Conservation (phyloP, 2,113 vertebrate genomes). For the Fulmarus glacialis region DNA sequence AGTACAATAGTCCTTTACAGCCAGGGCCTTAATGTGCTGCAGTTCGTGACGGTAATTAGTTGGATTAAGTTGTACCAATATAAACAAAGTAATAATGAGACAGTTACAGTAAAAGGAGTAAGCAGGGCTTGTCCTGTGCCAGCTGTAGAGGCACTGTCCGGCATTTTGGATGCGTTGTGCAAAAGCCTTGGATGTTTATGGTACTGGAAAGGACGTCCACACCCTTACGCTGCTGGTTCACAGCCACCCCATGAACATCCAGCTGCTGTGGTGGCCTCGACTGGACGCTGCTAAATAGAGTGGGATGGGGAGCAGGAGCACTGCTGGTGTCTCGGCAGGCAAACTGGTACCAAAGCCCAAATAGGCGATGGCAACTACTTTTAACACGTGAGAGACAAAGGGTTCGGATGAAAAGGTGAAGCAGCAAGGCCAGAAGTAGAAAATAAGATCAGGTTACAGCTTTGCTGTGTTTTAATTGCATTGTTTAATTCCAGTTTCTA, state of each 20-base stretch:
- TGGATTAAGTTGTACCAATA: neutral
- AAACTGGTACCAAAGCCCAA: neutral
- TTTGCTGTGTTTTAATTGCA: conserved; percentile 41
- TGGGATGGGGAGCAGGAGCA: neutral
- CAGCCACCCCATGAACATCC: neutral
- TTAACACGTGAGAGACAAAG: neutral
- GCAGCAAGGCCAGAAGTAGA: neutral
- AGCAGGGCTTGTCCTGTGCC: neutral
- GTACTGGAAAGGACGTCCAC: neutral
- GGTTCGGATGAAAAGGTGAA: neutral
- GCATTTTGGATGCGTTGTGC: neutral
- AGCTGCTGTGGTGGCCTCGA: neutral
- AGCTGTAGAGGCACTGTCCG: neutral
- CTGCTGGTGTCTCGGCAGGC: neutral
- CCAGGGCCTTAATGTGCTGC: neutral
- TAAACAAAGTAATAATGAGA: neutral
- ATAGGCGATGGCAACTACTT: neutral
- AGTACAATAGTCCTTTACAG: neutral
- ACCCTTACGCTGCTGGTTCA: accelerated
- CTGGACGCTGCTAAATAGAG: neutral
- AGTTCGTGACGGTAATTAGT: neutral
- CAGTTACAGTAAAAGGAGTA: neutral
- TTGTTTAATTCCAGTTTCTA: conserved; percentile 39
- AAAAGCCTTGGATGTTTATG: neutral
- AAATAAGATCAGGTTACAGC: conserved; percentile 19